Evolutionary conservation across 1,140 invertebrate genomes (phyloP).

Genomic region (Eciton burchellii): DNA sequence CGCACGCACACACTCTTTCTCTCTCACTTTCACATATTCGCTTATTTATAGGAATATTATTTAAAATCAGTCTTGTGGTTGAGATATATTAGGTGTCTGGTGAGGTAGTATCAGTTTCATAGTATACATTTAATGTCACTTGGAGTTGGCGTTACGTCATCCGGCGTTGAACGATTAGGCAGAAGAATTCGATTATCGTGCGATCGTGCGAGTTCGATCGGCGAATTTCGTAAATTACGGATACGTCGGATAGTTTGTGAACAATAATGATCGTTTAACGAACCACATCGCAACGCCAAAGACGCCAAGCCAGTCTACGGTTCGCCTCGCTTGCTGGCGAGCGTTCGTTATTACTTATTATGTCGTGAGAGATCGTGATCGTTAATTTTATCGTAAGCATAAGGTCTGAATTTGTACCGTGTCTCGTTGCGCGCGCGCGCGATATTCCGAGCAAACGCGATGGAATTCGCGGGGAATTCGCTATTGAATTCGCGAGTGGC

Average conservation of each 20-base stretch:
- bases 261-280: too few species aligned
- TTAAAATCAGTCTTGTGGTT: slow-evolving; percentile 86
- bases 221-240: too few species aligned
- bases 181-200: too few species aligned
- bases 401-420: slow-evolving; percentile 85
- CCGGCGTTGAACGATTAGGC: slow-evolving; percentile 18
- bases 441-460: slow-evolving; percentile 29
- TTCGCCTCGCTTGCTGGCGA: slow-evolving; percentile 59
- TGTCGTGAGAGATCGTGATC: slow-evolving; percentile 59
- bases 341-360: slow-evolving; percentile 63
- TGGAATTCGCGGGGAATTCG: slow-evolving; percentile 8
- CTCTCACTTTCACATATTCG: slow-evolving; percentile 74
- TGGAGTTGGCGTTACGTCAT: slow-evolving; percentile 34
- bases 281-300: too few species aligned
- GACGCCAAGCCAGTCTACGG: slow-evolving; percentile 54
- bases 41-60: slow-evolving; percentile 84
- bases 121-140: slow-evolving; percentile 83
- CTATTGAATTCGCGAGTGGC: not conserved
- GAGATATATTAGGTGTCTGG: slow-evolving; percentile 85
- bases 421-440: slow-evolving; percentile 70
- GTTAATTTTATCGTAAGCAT: slow-evolving; percentile 70
- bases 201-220: too few species aligned
- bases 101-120: slow-evolving; percentile 85
- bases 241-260: too few species aligned
- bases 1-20: slow-evolving; percentile 11